A percentile compares a stretch with the other conserved stretches of the same genome.
Evolutionary conservation across 2,888 invertebrate genomes (phyloP).

Genomic region (Drosophila longiperda): DNA sequence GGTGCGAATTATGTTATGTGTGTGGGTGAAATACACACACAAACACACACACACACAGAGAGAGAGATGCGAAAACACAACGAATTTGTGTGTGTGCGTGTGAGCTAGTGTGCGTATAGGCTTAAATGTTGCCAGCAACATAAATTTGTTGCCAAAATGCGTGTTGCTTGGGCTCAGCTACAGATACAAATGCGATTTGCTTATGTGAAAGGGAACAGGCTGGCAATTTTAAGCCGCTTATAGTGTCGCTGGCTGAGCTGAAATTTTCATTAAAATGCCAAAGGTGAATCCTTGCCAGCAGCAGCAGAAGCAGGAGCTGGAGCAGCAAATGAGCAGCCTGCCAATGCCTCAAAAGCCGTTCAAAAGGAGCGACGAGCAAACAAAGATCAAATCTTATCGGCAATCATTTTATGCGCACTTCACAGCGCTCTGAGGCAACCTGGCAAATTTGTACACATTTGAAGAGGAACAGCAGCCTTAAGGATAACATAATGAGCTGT

Average conservation of each 20-base stretch:
- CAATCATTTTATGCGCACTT: slow-evolving; percentile 77
- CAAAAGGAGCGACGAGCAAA: slow-evolving; percentile 60
- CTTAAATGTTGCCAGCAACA: slow-evolving; percentile 19
- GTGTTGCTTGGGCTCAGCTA: slow-evolving; percentile 1
- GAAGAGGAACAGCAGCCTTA: slow-evolving; percentile 11
- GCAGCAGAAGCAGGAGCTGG: not conserved
- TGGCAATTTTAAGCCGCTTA: slow-evolving; percentile 72
- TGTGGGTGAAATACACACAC: slow-evolving; percentile 75
- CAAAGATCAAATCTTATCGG: slow-evolving; percentile 80
- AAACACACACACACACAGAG: slow-evolving; percentile 23
- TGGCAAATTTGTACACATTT: slow-evolving; percentile 68
- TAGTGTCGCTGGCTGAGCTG: slow-evolving; percentile 31
- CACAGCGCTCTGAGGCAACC: slow-evolving; percentile 34
- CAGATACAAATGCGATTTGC: not conserved
- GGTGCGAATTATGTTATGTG: slow-evolving; percentile 60
- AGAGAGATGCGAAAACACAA: not conserved
- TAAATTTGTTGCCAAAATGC: slow-evolving; percentile 2
- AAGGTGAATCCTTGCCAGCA: slow-evolving; percentile 59
- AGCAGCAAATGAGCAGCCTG: slow-evolving; percentile 45
- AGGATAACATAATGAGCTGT: slow-evolving; percentile 68
- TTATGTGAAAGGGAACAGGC: slow-evolving; percentile 9
- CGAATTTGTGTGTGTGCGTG: not conserved
- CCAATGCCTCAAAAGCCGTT: slow-evolving; percentile 20
- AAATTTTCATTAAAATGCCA: slow-evolving; percentile 77
- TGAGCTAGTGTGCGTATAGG: slow-evolving; percentile 21